Percentiles rank a stretch among this genome's conserved stretches.
Evolutionary conservation across 2,888 invertebrate species (phyloP).

Genomic region (Didymodactylos carnosus): DNA sequence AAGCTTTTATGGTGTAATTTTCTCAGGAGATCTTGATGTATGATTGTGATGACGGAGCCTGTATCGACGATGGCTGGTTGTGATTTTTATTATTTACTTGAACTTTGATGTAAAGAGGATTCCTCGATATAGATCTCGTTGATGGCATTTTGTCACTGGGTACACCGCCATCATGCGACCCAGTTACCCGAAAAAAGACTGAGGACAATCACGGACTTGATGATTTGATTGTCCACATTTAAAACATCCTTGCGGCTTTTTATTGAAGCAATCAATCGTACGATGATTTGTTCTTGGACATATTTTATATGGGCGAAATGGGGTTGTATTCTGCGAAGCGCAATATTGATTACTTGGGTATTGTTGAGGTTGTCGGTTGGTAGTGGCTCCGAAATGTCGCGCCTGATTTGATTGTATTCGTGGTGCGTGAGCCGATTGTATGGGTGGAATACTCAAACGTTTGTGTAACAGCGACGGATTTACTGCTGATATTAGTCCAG

Average conservation of each 20-base stretch:
- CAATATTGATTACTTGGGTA: too few relatives aligned
- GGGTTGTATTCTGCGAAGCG: too few relatives aligned
- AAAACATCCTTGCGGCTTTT: background rate
- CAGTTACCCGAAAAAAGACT: background rate
- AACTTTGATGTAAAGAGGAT: background rate
- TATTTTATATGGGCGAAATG: too few relatives aligned
- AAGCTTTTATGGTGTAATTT: background rate
- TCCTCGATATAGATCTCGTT: too few relatives aligned
- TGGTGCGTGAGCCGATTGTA: too few relatives aligned
- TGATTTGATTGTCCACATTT: background rate
- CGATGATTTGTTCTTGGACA: background rate
- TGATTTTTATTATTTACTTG: background rate
- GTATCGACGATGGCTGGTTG: background rate
- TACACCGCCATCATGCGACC: background rate
- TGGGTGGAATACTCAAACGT: too few relatives aligned
- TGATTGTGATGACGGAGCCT: background rate
- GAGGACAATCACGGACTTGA: background rate
- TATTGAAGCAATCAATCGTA: background rate
- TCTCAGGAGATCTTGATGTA: background rate
- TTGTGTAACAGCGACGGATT: too few relatives aligned
- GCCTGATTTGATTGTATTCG: too few relatives aligned
- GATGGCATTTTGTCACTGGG: background rate
- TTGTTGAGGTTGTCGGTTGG: too few relatives aligned
- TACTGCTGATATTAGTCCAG: conserved; percentile 75
- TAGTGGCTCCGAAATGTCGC: too few relatives aligned